Base-by-base conservation (phyloP, 2,113 vertebrate species). In the Trinectes maculatus region DNA sequence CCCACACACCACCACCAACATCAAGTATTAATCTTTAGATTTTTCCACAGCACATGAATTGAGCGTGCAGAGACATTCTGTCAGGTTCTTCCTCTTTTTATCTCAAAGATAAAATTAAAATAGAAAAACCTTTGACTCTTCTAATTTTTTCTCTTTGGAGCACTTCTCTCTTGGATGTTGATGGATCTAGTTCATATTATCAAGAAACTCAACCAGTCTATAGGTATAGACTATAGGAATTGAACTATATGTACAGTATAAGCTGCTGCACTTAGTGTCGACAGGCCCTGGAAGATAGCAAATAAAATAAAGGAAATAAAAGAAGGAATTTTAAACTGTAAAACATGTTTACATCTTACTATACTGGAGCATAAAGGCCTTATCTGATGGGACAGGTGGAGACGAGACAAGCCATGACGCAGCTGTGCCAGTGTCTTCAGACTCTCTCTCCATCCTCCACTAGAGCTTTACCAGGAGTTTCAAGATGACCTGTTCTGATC, bases 51-150 rank as follows among this genome's bases (percentile, higher is more conserved):
- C 44, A n/a, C 37, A 42, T 40, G 18, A 34, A 52, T 4, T 21
- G 19, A 37, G 18, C 37, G 53, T 39, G 25, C 11, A 2, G 12
- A 34, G 2, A 46, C 60, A 37, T 7, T 2, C 62, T 71, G 71
- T 60, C 77, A 58, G 16, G 75, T 53, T 65, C 31, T 55, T 11
- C 19, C 40, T 68, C 53, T 21, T n/a, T 65, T 36, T 37, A 28
- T 58, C 33, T 29, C 10, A n/a, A n/a, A n/a, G n/a, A n/a, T n/a
- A n/a, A n/a, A n/a, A 22, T 6, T 48, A 8, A 26, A 46, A 71
- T 43, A 43, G 57, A 47, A 64, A 46, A 16, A 16, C 29, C 4
- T 34, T 59, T 31, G 39, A 28, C 40, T 18, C 36, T 1, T 55
- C 15, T 29, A 28, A 21, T 43, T 21, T 22, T 29, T 52, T 42